A percentile compares a stretch with the other conserved stretches of the same genome.
Conservation (phyloP, 2,113 vertebrate genomes). For the Tonatia bakeri region DNA sequence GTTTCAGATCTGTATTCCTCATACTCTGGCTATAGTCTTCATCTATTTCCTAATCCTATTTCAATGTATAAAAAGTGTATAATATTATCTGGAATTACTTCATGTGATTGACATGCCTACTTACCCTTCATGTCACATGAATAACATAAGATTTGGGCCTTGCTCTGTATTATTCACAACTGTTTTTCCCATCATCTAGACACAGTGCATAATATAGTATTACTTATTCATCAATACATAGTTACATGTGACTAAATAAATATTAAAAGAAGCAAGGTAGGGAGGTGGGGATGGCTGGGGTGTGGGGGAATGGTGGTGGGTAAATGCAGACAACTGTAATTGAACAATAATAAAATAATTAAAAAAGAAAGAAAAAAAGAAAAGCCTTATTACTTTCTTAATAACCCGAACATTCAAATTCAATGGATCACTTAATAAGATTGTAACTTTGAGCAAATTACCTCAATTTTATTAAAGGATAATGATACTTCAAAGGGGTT, state of each 20-base stretch:
- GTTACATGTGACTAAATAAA: neutral
- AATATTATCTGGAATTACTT: neutral
- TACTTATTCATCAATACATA: neutral
- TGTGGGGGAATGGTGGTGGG: too few relatives aligned
- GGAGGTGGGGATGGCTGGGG: too few relatives aligned
- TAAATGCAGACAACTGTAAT: too few relatives aligned
- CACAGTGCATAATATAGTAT: neutral
- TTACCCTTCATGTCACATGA: neutral
- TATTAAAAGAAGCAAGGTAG: neutral
- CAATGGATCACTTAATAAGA: neutral
- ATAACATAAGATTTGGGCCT: neutral
- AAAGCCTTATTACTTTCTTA: neutral
- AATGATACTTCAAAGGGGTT: neutral
- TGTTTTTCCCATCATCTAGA: neutral
- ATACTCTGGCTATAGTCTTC: neutral
- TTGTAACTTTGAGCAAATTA: neutral
- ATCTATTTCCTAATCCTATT: neutral
- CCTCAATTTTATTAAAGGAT: slow-evolving; percentile 23
- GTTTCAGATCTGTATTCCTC: neutral
- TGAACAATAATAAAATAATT: too few relatives aligned
- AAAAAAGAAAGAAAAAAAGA: neutral
- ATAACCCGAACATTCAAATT: neutral
- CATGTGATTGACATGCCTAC: neutral
- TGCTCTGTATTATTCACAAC: neutral
- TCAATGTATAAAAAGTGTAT: neutral